Evolutionary conservation across 2,888 invertebrate genomes (phyloP).

Genomic region (Catonia carolina): DNA sequence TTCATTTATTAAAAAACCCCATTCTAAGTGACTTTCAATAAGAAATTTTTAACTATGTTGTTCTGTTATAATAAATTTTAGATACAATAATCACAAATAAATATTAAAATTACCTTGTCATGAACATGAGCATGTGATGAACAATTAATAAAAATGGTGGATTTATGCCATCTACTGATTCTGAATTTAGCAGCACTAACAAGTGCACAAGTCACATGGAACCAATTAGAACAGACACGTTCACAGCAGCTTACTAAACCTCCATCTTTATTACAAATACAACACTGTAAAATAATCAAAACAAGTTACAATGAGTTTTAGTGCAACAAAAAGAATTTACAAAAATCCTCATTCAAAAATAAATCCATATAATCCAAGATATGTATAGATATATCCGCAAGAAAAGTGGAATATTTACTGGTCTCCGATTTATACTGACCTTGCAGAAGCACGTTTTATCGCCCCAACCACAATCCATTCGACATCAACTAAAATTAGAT

Average conservation of each 20-base stretch:
- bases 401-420: background rate
- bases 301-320: background rate
- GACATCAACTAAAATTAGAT: too few relatives aligned
- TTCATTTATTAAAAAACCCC: too few relatives aligned
- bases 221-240: constrained; percentile 44
- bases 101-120: constrained; percentile 27
- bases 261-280: constrained; percentile 39
- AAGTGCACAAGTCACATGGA: constrained; percentile 55
- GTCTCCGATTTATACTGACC: too few relatives aligned
- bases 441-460: too few relatives aligned
- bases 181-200: constrained; percentile 48
- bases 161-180: constrained; percentile 25
- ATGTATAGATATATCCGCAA: constrained; percentile 3
- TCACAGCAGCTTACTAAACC: constrained; percentile 48
- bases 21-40: too few relatives aligned
- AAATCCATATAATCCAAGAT: background rate
- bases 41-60: too few relatives aligned
- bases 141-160: constrained; percentile 31
- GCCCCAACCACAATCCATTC: too few relatives aligned
- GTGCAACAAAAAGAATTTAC: background rate
- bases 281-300: constrained; percentile 39
- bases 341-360: too few relatives aligned
- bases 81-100: too few relatives aligned
- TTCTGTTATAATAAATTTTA: too few relatives aligned
- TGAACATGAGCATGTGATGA: constrained; percentile 28